phyloP scores from a whole-genome alignment of 2,797 vertebrate genomes.

The Pseudocheirus occidentalis region DNA sequence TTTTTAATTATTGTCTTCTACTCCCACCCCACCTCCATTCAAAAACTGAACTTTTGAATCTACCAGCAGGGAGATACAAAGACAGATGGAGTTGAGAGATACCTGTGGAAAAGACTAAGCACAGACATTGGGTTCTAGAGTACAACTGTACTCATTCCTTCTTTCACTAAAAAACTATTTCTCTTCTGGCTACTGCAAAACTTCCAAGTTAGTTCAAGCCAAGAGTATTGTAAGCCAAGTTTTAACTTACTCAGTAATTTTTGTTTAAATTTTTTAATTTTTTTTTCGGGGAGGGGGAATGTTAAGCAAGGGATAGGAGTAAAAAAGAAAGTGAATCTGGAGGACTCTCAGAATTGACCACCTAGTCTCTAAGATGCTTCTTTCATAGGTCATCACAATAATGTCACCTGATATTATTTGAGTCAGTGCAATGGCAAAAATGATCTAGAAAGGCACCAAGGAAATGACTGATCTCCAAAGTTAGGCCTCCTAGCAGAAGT shows the following conservation, averaged over 20 bases:
- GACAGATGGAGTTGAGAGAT: not conserved
- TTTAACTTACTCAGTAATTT: not conserved
- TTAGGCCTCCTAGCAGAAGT: not conserved
- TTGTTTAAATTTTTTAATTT: not conserved
- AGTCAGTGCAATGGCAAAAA: not conserved
- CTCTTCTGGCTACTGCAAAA: not conserved
- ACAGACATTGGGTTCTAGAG: not conserved
- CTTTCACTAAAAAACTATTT: not conserved
- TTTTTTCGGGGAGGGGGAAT: accelerated
- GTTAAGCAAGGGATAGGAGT: not conserved
- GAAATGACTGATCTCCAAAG: not conserved
- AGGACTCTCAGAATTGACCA: not conserved
- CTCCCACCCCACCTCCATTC: not conserved
- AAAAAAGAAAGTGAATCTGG: not conserved
- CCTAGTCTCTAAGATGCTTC: slow-evolving; percentile 29
- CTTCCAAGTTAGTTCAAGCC: not conserved
- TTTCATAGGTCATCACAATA: slow-evolving; percentile 17
- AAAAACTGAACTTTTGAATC: not conserved
- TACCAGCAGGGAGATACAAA: not conserved
- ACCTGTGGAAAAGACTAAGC: not conserved
- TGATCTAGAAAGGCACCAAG: not conserved
- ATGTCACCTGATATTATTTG: slow-evolving; percentile 1
- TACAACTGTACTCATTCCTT: not conserved
- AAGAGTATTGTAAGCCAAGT: not conserved
- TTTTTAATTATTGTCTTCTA: not conserved